phyloP scores from a whole-genome alignment of 2,888 invertebrate species.

The Drosophila niveifrons region DNA sequence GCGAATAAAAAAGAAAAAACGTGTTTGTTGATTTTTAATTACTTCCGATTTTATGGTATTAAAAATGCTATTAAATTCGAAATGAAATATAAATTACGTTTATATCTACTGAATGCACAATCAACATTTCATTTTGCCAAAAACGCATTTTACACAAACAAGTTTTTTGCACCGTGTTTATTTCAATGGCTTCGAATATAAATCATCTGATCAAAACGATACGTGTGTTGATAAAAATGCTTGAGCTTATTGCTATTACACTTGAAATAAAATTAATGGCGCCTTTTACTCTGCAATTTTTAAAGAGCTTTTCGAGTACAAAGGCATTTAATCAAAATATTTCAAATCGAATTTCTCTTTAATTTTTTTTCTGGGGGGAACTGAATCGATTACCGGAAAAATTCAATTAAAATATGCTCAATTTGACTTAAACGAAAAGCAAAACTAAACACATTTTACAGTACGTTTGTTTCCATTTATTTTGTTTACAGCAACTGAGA shows the following conservation, averaged over 20 bases:
- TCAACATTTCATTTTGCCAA: no score
- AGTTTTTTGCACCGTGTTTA: no score
- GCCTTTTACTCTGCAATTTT: background rate
- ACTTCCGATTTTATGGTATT: no score
- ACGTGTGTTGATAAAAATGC: background rate
- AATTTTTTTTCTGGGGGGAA: background rate
- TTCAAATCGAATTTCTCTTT: background rate
- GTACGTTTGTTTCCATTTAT: conserved; percentile 29
- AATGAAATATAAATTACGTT: no score
- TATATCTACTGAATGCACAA: no score
- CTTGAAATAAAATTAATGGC: background rate
- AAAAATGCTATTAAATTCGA: no score
- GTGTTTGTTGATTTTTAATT: no score
- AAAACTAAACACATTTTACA: conserved; percentile 35
- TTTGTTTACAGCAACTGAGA: conserved; percentile 50
- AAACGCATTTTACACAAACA: no score
- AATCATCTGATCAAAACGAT: no score
- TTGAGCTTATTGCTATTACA: background rate
- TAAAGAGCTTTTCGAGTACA: background rate
- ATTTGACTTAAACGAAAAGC: conserved; percentile 16
- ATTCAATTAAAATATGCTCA: conserved; percentile 25
- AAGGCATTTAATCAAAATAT: background rate
- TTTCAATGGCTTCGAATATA: no score
- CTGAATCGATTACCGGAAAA: background rate
- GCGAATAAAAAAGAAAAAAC: no score